Evolutionary conservation across 2,888 invertebrate species (phyloP).

Genomic region (Clistopyga incitator): DNA sequence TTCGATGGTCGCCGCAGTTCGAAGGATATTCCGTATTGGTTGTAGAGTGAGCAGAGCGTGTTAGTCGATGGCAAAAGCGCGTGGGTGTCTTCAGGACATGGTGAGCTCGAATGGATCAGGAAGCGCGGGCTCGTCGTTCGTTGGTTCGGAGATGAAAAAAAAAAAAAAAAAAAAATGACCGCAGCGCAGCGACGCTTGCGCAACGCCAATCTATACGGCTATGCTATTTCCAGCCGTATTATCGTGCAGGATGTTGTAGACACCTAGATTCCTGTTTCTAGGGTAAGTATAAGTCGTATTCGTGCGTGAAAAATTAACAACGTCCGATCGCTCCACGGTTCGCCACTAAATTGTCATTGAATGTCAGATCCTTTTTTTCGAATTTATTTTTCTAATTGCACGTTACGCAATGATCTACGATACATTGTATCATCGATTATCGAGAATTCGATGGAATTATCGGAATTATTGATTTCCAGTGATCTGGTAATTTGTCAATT

Average conservation of each 20-base stretch:
- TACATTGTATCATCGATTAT: too few species aligned
- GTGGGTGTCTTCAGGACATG: slow-evolving; percentile 62
- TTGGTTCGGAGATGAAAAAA: neutral
- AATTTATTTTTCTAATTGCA: neutral
- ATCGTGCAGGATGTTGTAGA: slow-evolving; percentile 37
- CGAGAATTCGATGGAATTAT: too few species aligned
- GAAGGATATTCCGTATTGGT: slow-evolving; percentile 60
- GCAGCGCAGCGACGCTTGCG: slow-evolving; percentile 50
- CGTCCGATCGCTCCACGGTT: neutral
- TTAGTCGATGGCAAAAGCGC: slow-evolving; percentile 33
- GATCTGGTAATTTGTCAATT: too few species aligned
- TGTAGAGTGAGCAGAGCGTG: slow-evolving; percentile 36
- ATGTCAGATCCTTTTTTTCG: neutral
- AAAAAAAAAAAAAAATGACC: slow-evolving; percentile 46
- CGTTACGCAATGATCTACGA: too few species aligned
- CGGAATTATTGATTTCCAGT: too few species aligned
- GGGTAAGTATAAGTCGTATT: neutral
- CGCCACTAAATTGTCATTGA: neutral
- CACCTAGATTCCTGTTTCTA: neutral
- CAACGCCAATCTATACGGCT: slow-evolving; percentile 32
- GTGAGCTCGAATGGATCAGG: slow-evolving; percentile 65
- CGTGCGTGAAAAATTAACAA: neutral
- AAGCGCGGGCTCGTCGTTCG: slow-evolving; percentile 57
- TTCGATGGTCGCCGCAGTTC: slow-evolving; percentile 64
- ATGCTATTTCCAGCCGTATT: slow-evolving; percentile 53